phyloP scores from a whole-genome alignment of 2,888 invertebrate species.

The Lycia hirtaria region DNA sequence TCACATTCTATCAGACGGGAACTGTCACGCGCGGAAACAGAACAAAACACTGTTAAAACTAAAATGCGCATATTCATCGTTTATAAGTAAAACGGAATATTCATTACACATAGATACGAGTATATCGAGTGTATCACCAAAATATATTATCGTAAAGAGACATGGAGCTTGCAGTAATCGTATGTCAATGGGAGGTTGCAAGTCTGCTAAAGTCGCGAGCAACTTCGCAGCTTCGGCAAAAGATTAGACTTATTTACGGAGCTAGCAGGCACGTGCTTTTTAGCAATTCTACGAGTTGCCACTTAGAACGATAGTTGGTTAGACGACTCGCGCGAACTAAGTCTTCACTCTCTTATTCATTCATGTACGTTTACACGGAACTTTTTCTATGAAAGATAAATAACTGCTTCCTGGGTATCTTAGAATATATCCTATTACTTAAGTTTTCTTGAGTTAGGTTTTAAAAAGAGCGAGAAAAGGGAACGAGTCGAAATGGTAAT shows the following conservation, averaged over 20 bases:
- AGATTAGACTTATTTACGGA: conserved; percentile 78
- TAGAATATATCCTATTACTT: conserved; percentile 39
- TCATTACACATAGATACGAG: too few relatives aligned
- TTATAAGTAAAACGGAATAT: too few relatives aligned
- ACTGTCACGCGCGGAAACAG: too few relatives aligned
- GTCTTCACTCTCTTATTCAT: conserved; percentile 53
- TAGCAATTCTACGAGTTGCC: conserved; percentile 67
- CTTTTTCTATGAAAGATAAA: conserved; percentile 45
- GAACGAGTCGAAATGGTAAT: conserved; percentile 6
- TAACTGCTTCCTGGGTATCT: conserved; percentile 40
- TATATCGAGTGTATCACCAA: too few relatives aligned
- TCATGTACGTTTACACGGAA: conserved; percentile 52
- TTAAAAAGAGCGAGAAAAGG: conserved; percentile 5
- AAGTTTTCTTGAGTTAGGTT: conserved; percentile 31
- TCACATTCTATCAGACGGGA: too few relatives aligned
- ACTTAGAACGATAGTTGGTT: conserved; percentile 63
- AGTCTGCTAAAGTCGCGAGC: conserved; percentile 32
- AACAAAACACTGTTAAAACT: too few relatives aligned
- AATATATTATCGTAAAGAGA: too few relatives aligned
- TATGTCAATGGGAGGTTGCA: too few relatives aligned
- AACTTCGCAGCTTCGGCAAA: conserved; percentile 57
- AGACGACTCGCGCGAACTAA: conserved; percentile 51
- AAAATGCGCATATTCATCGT: too few relatives aligned
- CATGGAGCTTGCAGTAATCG: too few relatives aligned
- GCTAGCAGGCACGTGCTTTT: conserved; percentile 73